Evolutionary conservation across 1,140 invertebrate genomes (phyloP).

Genomic region (Teleogryllus occipitalis): DNA sequence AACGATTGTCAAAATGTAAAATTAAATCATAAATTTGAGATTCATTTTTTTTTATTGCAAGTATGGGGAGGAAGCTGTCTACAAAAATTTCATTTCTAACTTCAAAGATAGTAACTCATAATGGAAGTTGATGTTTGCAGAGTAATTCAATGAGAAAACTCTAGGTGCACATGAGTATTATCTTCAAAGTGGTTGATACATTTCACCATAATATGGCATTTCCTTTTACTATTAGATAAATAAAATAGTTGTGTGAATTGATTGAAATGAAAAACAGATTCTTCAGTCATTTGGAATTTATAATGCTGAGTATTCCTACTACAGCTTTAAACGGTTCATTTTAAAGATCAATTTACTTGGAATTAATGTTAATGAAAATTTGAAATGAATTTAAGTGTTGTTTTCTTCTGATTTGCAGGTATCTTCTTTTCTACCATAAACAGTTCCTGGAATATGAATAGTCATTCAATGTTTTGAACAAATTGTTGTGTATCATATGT

Average conservation of each 20-base stretch:
- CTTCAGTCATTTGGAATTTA: background rate
- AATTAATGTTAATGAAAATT: background rate
- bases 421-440: constrained; percentile 89
- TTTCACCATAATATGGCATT: background rate
- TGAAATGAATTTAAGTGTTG: background rate
- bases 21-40: background rate
- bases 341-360: too few species aligned
- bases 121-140: background rate
- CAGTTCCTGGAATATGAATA: constrained; percentile 73
- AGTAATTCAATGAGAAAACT: background rate
- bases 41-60: background rate
- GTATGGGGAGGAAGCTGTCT: too few species aligned
- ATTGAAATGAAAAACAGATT: background rate
- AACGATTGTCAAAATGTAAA: background rate
- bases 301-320: background rate
- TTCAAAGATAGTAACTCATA: background rate
- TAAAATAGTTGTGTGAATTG: background rate
- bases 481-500: too few species aligned
- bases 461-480: too few species aligned
- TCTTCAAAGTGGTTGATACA: background rate
- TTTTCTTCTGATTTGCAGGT: constrained; percentile 44
- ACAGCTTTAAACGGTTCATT: background rate
- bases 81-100: background rate
- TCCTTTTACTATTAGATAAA: background rate
- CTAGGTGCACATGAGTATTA: background rate